Evolutionary conservation across 2,113 vertebrate species (phyloP), one percentile per base, ranked within the genome.

Genomic region (Zosterops borbonicus): DNA sequence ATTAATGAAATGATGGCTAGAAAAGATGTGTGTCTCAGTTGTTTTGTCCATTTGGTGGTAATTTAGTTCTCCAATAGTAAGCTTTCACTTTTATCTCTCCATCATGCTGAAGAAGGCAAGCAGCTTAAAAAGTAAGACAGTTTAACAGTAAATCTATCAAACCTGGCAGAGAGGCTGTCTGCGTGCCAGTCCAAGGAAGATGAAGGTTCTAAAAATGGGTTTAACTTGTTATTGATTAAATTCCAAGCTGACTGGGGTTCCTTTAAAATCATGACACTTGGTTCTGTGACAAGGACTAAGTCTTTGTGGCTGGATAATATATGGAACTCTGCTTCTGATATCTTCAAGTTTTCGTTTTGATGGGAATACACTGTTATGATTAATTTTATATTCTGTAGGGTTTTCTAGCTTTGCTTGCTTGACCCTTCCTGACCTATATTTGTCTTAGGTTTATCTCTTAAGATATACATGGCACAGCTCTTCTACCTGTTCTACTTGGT

Each of bases 11-110:
- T 9, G 29, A 67, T 1, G 1, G 20, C 59, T 87, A n/a, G 33
- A 58, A 89, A 87, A 84, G 35, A 12, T 0, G 0, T 0, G 6
- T 39, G 21, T 47, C 42, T 69, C 11, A 9, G 9, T 13, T 76
- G 52, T 35, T 90, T 18, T 67, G 52, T 46, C 87, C 33, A 52
- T 62, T 59, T 70, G 44, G 28, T 21, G 35, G 46, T 42, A 23
- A 25, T 77, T 90, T 60, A 67, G 31, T 62, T 73, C 19, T 42
- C 37, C 75, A 80, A 16, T 28, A 80, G 35, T 14, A 33, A 87
- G 65, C 42, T 83, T 73, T 70, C 29, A 24, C 14, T 80, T 87
- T 41, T 28, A 2, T 52, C 49, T 79, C 55, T 86, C 25, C 58
- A 5, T 80, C 33, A 15, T 42, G 35, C 35, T 67, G 39, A 46